Evolutionary conservation across 2,888 invertebrate genomes (phyloP), one percentile per base, ranked within the genome.

Genomic region (Mantis religiosa): DNA sequence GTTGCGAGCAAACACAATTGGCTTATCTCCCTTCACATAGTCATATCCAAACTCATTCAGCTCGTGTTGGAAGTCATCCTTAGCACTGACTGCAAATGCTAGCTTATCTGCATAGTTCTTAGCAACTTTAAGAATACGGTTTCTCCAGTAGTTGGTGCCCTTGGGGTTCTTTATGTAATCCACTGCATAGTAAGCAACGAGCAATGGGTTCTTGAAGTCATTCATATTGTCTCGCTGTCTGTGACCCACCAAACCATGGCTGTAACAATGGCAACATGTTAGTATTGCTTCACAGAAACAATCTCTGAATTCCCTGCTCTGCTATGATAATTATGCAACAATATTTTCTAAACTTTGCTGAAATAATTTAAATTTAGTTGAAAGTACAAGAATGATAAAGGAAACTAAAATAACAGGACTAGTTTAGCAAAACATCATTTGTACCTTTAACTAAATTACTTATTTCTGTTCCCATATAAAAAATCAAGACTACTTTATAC

Each of bases 61-160:
- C 93, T 99, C 99, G 91, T 98, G 97, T 90, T 97, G 97, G 95
- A 99, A 99, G 91, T 99, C 98, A 92, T 98, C 98, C 93, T 97
- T 98, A 93, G 97, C 96, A 93, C 98, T 97, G 91, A 99, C 95
- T 2, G 99, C 99, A 94, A 99, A 99, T 91, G 94, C 96, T 82
- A 97, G 95, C 85, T 95, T 95, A 54, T 94, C 95, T 85, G 94
- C 93, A 92, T 95, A 94, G 90, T 96, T 95, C 92, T 97, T 95
- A 90, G 97, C 97, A 20, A 97, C 96, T 94, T 99, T 99, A 91
- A 99, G 95, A 87, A 99, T 96, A 91, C 99, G 96, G 94, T 99
- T 99, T 92, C 99, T 97, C 99, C 99, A 99, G 95, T 99, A 99
- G 94, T 99, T 99, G 88, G 99, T 99, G 87, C 98, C 99, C 94